A percentile compares a stretch with the other conserved stretches of the same genome.
Conservation (phyloP, 2,797 vertebrate species). For the Esox lucius region DNA sequence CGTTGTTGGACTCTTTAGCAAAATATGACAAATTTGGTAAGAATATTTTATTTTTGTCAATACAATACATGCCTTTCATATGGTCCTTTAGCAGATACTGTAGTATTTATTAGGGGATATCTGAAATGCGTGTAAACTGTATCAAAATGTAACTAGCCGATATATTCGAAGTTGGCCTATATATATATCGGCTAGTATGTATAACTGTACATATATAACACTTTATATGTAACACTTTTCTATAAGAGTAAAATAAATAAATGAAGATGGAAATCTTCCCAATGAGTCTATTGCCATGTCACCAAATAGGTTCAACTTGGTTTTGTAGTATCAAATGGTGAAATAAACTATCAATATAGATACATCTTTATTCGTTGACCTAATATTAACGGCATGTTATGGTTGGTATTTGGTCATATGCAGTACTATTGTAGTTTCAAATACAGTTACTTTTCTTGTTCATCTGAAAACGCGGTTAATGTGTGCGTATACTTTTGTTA, state of each 20-base stretch:
- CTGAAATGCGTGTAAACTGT: background rate
- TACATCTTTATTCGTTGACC: background rate
- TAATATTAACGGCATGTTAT: background rate
- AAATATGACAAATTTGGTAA: conserved; percentile 22
- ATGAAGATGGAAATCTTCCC: background rate
- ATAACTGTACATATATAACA: too few relatives aligned
- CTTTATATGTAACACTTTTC: background rate
- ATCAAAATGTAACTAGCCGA: background rate
- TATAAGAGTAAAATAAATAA: background rate
- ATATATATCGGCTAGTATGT: too few relatives aligned
- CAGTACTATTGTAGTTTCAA: background rate
- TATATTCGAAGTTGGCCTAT: background rate
- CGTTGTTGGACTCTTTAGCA: conserved; percentile 13
- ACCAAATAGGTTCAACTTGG: background rate
- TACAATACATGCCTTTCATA: background rate
- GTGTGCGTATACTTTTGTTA: conserved; percentile 10
- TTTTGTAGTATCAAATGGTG: background rate
- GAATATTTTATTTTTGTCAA: conserved; percentile 4
- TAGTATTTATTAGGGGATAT: background rate
- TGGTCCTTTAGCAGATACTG: background rate
- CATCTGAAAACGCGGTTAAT: conserved; percentile 4
- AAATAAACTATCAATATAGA: background rate
- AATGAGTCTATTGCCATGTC: background rate
- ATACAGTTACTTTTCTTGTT: background rate
- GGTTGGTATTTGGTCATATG: background rate